Evolutionary conservation across 1,140 invertebrate species (phyloP), one percentile per base, ranked within the genome.

Genomic region (Octopus bimaculoides): DNA sequence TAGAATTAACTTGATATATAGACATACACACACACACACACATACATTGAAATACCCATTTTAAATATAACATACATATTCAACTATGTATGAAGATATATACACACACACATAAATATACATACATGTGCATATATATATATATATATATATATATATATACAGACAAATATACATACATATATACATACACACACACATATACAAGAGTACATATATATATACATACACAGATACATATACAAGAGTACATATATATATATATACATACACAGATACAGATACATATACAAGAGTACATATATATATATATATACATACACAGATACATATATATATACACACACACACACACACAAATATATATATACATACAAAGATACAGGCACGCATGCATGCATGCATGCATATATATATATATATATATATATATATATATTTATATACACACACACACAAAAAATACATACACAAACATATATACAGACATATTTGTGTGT

Each of bases 351-450:
- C 17, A 61, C 3, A 61, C 17, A 61, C 17, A 61, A 2, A 10
- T 61, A 10, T 61, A 61, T 61, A 61, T 61, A 61, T 61, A 61
- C 17, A 61, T 61, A 61, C 17, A 61, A 61, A 9, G 7, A 9
- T 61, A 61, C 17, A 61, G 7, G 17, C 17, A 61, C 17, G 17
- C 17, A 61, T 61, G 17, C 17, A 61, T 61, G 17, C 17, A 61
- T 61, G 17, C 17, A 61, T 9, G 7, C 17, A 9, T 61, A 61
- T 61, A 61, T 61, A 61, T 61, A 61, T 61, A 61, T 61, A 61
- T 61, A 61, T 61, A 61, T 61, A 61, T 61, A 61, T 61, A 61
- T 61, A 61, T 61, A 61, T 61, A 61, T 61, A 61, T 9, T 61
- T 61, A 9, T 61, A 61, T 61, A 61, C 17, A 61, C 17, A 61